Base-by-base conservation (phyloP, 2,797 vertebrate genomes). In the Lacerta agilis region DNA sequence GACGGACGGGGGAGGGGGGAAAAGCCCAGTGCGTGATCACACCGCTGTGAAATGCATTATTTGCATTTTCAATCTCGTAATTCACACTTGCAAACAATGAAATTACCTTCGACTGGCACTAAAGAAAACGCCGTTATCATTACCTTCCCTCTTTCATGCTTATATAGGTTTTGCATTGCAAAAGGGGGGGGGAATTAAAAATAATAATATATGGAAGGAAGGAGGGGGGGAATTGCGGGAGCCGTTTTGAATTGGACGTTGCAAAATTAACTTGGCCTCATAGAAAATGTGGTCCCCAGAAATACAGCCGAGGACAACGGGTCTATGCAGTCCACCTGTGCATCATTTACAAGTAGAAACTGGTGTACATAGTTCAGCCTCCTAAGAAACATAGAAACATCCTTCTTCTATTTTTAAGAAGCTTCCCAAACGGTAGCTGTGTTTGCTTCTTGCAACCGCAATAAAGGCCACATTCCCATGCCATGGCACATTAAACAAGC, bases 51-150 rank as follows among this genome's bases (percentile, higher is more conserved):
- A 91, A 89, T 43, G 77, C 2, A 76, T 36, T 2, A 76, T 10
- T 73, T 85, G 90, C 92, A 89, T 92, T 92, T 94, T 69, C 94
- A 85, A 66, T 49, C 88, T 77, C 85, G 87, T 49, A 76, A 93
- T 89, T 90, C 90, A 83, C 81, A 88, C 89, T 2, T 86, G 89
- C 89, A 90, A 94, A 91, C 92, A 94, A 89, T 80, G 75, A 89
- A 91, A 94, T 82, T 41, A 79, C 85, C 91, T 92, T 83, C 73
- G 72, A 11, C 81, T 89, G 88, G 77, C 87, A 43, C 87, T 72
- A 81, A 92, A 88, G 75, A 85, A 90, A 91, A 88, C 79, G 75
- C 85, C 9, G 38, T 38, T 73, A 20, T 1, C 91, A 83, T 17
- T 85, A 85, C 86, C 87, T 86, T 38, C 83, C 80, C 84, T 66